phyloP scores from a whole-genome alignment of 2,888 invertebrate species.

The Caenorhabditis sp. region DNA sequence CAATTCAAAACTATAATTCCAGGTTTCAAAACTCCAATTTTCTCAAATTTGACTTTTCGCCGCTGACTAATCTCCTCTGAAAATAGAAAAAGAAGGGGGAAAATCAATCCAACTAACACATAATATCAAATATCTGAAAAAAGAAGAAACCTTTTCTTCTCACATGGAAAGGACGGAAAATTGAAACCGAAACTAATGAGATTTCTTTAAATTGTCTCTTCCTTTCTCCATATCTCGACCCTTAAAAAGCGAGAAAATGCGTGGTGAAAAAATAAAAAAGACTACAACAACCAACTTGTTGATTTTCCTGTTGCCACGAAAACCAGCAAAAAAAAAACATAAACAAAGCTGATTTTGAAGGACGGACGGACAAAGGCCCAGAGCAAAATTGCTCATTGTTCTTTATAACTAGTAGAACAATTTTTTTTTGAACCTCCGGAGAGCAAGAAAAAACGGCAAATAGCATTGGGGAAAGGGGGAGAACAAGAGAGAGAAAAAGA shows the following conservation, averaged over 20 bases:
- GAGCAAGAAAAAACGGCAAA: not conserved
- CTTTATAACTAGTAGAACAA: not conserved
- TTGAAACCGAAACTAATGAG: not conserved
- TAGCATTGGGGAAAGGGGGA: not conserved
- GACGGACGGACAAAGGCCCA: not conserved
- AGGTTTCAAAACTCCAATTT: too few species aligned
- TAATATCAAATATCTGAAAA: not conserved
- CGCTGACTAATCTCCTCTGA: too few species aligned
- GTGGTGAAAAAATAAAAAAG: not conserved
- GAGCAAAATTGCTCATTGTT: constrained; percentile 1
- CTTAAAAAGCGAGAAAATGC: not conserved
- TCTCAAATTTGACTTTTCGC: too few species aligned
- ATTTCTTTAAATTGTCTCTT: not conserved
- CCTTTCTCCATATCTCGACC: too few species aligned
- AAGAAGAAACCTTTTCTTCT: not conserved
- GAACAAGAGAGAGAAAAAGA: not conserved
- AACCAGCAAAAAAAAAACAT: not conserved
- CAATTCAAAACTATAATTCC: too few species aligned
- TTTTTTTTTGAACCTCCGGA: too few species aligned
- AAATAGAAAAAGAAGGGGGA: too few species aligned
- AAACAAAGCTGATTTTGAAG: not conserved
- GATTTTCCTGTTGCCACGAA: too few species aligned
- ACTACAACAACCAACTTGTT: too few species aligned
- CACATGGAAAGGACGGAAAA: not conserved
- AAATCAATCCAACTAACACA: too few species aligned